These are phyloP conservation scores for Pseudolaguvia tuberculata DNA, from an alignment of 2,113 vertebrate species.

Conservation along the genomic window DNA sequence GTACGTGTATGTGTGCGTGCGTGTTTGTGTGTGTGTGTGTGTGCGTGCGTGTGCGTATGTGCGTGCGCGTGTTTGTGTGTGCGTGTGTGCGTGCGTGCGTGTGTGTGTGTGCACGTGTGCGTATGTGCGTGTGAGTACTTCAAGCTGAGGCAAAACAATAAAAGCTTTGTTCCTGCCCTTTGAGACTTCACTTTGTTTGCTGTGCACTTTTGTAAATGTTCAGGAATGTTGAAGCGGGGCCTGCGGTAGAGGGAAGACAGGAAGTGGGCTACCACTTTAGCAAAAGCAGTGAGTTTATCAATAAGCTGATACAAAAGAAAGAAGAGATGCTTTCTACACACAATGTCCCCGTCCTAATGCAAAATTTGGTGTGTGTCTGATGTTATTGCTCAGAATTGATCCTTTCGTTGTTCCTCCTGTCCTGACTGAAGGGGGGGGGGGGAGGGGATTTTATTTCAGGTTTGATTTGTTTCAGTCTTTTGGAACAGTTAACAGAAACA, in stretches of 20 bases:
- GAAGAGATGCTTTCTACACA: neutral
- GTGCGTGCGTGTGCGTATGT: conserved; percentile 33
- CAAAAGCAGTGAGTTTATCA: conserved; percentile 22
- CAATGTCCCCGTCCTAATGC: too few species aligned
- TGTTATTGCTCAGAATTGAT: conserved; percentile 45
- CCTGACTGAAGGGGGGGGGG: neutral
- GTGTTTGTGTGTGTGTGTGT: conserved; percentile 16
- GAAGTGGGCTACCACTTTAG: neutral
- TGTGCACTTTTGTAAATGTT: conserved; percentile 36
- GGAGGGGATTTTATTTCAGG: neutral
- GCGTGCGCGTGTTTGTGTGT: conserved; percentile 33
- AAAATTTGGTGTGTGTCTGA: neutral
- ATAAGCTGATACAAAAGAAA: neutral
- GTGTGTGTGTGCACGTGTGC: conserved; percentile 37
- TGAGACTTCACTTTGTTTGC: conserved; percentile 53
- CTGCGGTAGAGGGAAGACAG: conserved; percentile 22
- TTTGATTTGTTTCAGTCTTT: neutral
- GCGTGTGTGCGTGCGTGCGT: conserved; percentile 37
- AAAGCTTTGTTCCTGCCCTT: conserved; percentile 53
- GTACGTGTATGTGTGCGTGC: conserved; percentile 42
- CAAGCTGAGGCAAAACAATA: conserved; percentile 55
- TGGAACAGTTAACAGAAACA: neutral
- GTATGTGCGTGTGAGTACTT: conserved; percentile 42
- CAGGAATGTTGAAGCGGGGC: conserved; percentile 40
- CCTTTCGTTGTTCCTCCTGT: neutral